Conservation (phyloP, 2,888 invertebrate species). For the Meta bourneti region DNA sequence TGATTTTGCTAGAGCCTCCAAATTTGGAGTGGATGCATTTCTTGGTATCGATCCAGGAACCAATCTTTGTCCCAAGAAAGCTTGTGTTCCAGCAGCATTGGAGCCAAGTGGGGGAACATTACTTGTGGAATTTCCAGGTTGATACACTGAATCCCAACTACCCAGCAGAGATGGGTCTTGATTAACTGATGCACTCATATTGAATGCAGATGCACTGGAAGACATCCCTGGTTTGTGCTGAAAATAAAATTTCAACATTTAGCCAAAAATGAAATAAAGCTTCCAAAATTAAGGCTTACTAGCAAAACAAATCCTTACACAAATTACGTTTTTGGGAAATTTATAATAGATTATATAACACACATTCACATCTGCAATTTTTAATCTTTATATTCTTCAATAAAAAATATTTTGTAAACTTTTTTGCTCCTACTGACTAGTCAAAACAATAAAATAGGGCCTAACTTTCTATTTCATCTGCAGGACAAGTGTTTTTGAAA, state of each 20-base stretch:
- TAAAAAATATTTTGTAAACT: too few species aligned
- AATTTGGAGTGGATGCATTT: constrained; percentile 78
- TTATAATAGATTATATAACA: too few species aligned
- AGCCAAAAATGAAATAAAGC: neutral
- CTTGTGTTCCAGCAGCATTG: constrained; percentile 23
- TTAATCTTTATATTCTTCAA: neutral
- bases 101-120: constrained; percentile 29
- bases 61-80: constrained; percentile 65
- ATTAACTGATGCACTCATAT: constrained; percentile 67
- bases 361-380: neutral
- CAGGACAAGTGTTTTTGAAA: too few species aligned
- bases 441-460: too few species aligned
- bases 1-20: constrained; percentile 76
- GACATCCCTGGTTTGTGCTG: constrained; percentile 75
- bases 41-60: constrained; percentile 71
- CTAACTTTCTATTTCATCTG: too few species aligned
- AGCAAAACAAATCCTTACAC: neutral
- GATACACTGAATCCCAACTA: constrained; percentile 76
- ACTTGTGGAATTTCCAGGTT: constrained; percentile 42
- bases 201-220: constrained; percentile 77
- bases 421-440: neutral
- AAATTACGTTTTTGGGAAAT: too few species aligned
- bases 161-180: constrained; percentile 74
- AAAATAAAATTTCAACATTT: neutral
- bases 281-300: neutral